These are phyloP conservation scores for Pagetopsis macropterus DNA, from an alignment of 2,797 vertebrate species.

Conservation along the genomic window DNA sequence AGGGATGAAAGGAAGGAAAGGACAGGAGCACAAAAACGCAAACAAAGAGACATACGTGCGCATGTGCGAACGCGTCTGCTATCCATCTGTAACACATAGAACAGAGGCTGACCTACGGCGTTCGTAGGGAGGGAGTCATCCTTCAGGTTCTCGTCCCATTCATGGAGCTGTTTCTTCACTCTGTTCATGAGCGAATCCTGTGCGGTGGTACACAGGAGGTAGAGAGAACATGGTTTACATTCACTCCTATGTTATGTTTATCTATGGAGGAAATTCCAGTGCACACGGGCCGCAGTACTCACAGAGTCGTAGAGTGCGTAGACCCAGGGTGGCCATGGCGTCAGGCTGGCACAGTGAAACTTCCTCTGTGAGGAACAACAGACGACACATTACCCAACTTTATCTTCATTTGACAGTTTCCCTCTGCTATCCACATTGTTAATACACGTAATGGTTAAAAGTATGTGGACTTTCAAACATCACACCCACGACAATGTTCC, in stretches of 20 bases:
- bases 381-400: constrained; percentile 17
- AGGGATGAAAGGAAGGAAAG: constrained; percentile 37
- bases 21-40: constrained; percentile 21
- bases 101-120: constrained; percentile 87
- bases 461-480: neutral
- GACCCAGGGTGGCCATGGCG: constrained; percentile 97
- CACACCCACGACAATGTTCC: neutral
- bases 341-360: constrained; percentile 93
- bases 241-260: constrained; percentile 31
- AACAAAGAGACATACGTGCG: constrained; percentile 13
- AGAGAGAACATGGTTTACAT: constrained; percentile 35
- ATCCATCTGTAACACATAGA: constrained; percentile 40
- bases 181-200: constrained; percentile 93
- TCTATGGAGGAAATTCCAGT: constrained; percentile 11
- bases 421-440: neutral
- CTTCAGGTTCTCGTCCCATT: constrained; percentile 98
- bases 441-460: neutral
- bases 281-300: constrained; percentile 74
- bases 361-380: constrained; percentile 86
- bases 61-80: constrained; percentile 8
- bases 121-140: constrained; percentile 96
- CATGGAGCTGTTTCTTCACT: constrained; percentile 95
- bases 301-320: constrained; percentile 97
- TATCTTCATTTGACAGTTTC: neutral
- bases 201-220: constrained; percentile 27